Percentiles rank a stretch among this genome's conserved stretches.
These are phyloP conservation scores for Flexamia atlantica DNA, from an alignment of 2,888 invertebrate genomes.

Conservation along the genomic window DNA sequence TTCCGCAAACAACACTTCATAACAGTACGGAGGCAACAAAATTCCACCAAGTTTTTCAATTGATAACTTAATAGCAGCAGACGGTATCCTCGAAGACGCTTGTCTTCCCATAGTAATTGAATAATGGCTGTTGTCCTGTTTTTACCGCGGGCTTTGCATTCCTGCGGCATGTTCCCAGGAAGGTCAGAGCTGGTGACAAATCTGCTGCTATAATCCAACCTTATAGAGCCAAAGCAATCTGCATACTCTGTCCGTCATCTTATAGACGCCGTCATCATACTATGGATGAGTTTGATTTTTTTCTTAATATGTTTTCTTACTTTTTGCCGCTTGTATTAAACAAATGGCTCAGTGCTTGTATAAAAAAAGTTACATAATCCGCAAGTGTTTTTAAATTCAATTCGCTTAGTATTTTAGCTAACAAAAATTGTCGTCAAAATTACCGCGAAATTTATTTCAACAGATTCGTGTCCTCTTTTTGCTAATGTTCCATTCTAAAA, in stretches of 20 bases:
- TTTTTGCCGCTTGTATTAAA: too few species aligned
- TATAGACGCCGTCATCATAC: not conserved
- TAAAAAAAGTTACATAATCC: too few species aligned
- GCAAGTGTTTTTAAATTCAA: too few species aligned
- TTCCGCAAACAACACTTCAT: conserved; percentile 1
- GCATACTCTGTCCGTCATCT: not conserved
- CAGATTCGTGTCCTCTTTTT: too few species aligned
- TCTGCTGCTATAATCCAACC: too few species aligned
- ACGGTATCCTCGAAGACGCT: not conserved
- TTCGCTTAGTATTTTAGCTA: too few species aligned
- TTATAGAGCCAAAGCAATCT: not conserved
- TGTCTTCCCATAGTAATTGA: conserved; percentile 52
- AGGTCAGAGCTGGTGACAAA: conserved; percentile 8
- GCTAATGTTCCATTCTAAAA: too few species aligned
- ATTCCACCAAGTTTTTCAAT: conserved; percentile 26
- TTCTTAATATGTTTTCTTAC: too few species aligned
- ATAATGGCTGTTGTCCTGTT: conserved; percentile 50
- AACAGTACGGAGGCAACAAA: conserved; percentile 2
- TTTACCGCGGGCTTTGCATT: not conserved
- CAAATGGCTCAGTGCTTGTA: too few species aligned
- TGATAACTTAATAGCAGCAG: conserved; percentile 52
- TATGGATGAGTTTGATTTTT: too few species aligned
- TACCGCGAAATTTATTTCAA: too few species aligned
- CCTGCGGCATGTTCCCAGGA: conserved; percentile 24
- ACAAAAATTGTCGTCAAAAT: too few species aligned